Evolutionary conservation across 2,113 vertebrate species (phyloP).

Genomic region (Corythornis vintsioides): DNA sequence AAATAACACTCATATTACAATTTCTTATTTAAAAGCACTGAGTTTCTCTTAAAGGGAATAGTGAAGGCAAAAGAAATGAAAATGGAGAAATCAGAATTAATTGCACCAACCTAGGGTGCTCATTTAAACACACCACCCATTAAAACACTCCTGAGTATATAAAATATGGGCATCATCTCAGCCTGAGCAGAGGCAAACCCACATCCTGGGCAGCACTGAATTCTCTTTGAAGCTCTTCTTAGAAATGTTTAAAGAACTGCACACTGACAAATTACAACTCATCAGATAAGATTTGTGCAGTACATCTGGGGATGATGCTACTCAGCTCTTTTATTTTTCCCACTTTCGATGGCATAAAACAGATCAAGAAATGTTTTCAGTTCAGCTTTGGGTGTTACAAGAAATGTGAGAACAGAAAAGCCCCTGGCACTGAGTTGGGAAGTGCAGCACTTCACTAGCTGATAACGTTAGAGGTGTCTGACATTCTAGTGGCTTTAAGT

Average conservation of each 20-base stretch:
- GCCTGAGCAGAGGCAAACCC: background rate
- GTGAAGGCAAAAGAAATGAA: background rate
- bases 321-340: background rate
- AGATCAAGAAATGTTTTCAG: accelerated
- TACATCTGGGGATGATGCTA: accelerated
- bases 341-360: background rate
- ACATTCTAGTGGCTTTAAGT: background rate
- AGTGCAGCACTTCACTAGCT: background rate
- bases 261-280: background rate
- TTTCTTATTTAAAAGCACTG: background rate
- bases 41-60: background rate
- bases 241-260: background rate
- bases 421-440: background rate
- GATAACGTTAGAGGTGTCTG: background rate
- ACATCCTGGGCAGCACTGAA: background rate
- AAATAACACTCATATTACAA: background rate
- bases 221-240: background rate
- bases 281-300: accelerated
- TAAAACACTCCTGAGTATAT: background rate
- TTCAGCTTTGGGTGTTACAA: background rate
- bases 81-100: background rate
- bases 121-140: background rate
- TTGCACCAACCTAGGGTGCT: background rate
- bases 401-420: background rate
- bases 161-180: background rate